Percentiles rank a stretch among this genome's conserved stretches.
Evolutionary conservation across 2,888 invertebrate genomes (phyloP).

Genomic region (Leptura quadrifasciata): DNA sequence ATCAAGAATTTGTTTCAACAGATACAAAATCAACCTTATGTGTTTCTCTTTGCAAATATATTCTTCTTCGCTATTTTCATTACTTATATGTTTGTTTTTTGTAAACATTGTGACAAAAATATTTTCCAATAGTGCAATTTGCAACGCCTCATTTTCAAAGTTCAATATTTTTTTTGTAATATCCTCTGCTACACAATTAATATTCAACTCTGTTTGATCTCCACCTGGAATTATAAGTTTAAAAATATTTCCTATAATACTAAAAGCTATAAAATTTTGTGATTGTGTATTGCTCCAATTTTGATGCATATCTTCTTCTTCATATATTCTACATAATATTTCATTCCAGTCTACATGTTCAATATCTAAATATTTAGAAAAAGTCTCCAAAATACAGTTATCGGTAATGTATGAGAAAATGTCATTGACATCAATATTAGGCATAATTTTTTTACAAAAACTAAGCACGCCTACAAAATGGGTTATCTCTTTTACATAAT

Average conservation of each 20-base stretch:
- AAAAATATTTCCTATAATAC: slow-evolving; percentile 53
- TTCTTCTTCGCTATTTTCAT: slow-evolving; percentile 61
- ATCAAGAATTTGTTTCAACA: slow-evolving; percentile 77
- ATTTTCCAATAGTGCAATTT: slow-evolving; percentile 82
- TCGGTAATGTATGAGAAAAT: slow-evolving; percentile 54
- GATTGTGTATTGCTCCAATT: slow-evolving; percentile 45
- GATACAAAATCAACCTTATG: slow-evolving; percentile 77
- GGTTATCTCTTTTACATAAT: slow-evolving; percentile 63
- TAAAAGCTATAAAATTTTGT: slow-evolving; percentile 49
- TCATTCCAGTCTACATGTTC: slow-evolving; percentile 54
- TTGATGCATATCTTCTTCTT: slow-evolving; percentile 54
- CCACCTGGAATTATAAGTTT: slow-evolving; percentile 44
- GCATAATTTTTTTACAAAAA: slow-evolving; percentile 61
- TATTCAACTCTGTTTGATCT: slow-evolving; percentile 42
- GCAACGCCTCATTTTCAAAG: slow-evolving; percentile 59
- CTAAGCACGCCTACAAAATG: slow-evolving; percentile 61
- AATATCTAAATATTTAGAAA: slow-evolving; percentile 62
- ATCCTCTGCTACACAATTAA: slow-evolving; percentile 45
- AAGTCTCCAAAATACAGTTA: slow-evolving; percentile 60
- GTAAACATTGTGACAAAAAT: slow-evolving; percentile 80
- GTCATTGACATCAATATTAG: slow-evolving; percentile 46
- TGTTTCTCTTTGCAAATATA: slow-evolving; percentile 79
- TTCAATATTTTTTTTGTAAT: slow-evolving; percentile 53
- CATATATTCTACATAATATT: slow-evolving; percentile 53
- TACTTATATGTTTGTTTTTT: slow-evolving; percentile 45